Percentiles rank a stretch among this genome's conserved stretches.
Conservation (phyloP, 1,140 invertebrate genomes). For the Akabosia matsudoensis region DNA sequence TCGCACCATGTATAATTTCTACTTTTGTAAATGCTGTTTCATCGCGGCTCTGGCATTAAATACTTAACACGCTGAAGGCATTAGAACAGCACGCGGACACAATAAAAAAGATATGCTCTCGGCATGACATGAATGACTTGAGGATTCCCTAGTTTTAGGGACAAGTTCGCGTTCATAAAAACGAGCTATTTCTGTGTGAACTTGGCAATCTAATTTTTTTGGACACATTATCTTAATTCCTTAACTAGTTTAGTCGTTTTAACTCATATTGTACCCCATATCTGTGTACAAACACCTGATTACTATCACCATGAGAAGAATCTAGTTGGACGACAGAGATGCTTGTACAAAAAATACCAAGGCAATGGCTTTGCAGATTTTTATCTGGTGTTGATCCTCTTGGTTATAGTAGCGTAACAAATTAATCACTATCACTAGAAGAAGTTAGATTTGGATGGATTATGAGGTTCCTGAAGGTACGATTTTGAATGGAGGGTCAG, state of each 20-base stretch:
- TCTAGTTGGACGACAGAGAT: no score
- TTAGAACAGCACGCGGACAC: constrained; percentile 14
- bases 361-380: background rate
- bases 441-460: no score
- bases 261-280: no score
- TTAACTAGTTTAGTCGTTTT: background rate
- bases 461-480: no score
- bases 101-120: constrained; percentile 17
- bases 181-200: no score
- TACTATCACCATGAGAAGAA: background rate
- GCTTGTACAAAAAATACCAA: no score
- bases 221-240: background rate
- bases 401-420: constrained; percentile 18
- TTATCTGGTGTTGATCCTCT: constrained; percentile 13
- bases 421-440: no score
- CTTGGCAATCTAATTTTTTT: no score
- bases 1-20: no score
- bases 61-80: background rate
- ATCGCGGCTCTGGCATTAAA: constrained; percentile 12
- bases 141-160: constrained; percentile 13
- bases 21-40: constrained; percentile 11
- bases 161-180: background rate
- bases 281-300: no score
- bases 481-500: background rate
- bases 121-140: constrained; percentile 16